Base-by-base conservation (phyloP, 2,797 vertebrate species). In the Falco rusticolus region DNA sequence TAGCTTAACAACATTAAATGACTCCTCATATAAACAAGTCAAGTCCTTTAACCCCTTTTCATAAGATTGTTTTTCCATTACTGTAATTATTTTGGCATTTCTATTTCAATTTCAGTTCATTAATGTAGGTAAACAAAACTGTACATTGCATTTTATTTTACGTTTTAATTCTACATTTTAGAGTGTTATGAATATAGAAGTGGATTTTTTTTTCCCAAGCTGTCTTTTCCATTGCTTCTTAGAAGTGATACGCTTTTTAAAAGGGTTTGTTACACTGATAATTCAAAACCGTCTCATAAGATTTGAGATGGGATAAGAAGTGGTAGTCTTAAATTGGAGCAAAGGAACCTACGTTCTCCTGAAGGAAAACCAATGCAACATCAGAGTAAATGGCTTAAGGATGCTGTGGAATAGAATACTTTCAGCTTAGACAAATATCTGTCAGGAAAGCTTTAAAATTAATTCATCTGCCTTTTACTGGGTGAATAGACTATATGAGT, bases 41-140 rank as follows among this genome's bases (percentile, higher is more conserved):
- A 84, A 91, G 63, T 48, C 50, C 37, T 93, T 92, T 94, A 89
- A 89, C 70, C 51, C 61, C 72, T 89, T 84, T 86, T 60, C 74
- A 64, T 89, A 71, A 71, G 5, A 22, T 87, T 68, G 25, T 4
- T 37, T 90, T 95, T 92, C 65, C 80, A 92, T 92, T 93, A 87
- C 31, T 50, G 39, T 74, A 93, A 95, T 92, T 78, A 94, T 92
- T 95, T 82, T 92, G 80, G 63, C 50, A 86, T 75, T 90, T 95
- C 13, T 68, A 5, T 85, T 93, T 93, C 79, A 59, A 54, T 87
- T 86, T 37, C 60, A 41, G 33, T 84, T 89, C n/a, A 82, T 81
- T 88, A 86, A 75, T 50, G 57, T 53, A 78, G 57, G 48, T 86
- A 95, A 75, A 41, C 18, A 75, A 84, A 90, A 75, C 25, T 78